Evolutionary conservation across 2,888 invertebrate species (phyloP), one percentile per base, ranked within the genome.

Genomic region (Dendrolimus houi): DNA sequence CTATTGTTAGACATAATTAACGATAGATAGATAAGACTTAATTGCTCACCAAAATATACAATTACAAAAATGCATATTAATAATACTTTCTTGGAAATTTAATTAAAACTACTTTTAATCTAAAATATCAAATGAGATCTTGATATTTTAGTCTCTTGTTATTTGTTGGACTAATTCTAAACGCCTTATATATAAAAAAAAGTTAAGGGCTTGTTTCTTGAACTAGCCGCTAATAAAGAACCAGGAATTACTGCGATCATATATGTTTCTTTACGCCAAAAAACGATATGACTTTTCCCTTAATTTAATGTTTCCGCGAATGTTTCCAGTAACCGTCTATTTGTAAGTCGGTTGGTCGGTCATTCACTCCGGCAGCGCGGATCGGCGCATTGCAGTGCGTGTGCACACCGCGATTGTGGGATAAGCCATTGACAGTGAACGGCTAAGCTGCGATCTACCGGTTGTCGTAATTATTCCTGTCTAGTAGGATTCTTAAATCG

Each of bases 361-460:
- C 81, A 67, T 73, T 74, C 73, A 87, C 84, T 87, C 83, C 85
- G 83, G 81, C 75, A 79, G 80, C 71, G 72, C 70, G 67, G 52
- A 68, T 66, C 74, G 68, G 72, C 66, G 67, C 74, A 69, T 66
- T 69, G 77, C 75, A 75, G 71, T 79, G 82, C 82, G 79, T 76
- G 72, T 68, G 78, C 77, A 79, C 81, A 80, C 74, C 74, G 71
- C 72, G 81, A 84, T 85, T 76, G 77, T 74, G 72, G 80, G 85
- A 85, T 84, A 80, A 75, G 68, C 77, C 71, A 75, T 79, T 72
- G 77, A 75, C 75, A 75, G 75, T 68, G 64, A 71, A 70, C 71
- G 74, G 10, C 12, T 47, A 63, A 66, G 63, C 67, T 64, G 64
- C 68, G 66, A 70, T 72, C 67, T 66, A 60, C 9, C 47, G 47